phyloP scores from a whole-genome alignment of 1,140 invertebrate species.

The Parasteatoda tepidariorum region DNA sequence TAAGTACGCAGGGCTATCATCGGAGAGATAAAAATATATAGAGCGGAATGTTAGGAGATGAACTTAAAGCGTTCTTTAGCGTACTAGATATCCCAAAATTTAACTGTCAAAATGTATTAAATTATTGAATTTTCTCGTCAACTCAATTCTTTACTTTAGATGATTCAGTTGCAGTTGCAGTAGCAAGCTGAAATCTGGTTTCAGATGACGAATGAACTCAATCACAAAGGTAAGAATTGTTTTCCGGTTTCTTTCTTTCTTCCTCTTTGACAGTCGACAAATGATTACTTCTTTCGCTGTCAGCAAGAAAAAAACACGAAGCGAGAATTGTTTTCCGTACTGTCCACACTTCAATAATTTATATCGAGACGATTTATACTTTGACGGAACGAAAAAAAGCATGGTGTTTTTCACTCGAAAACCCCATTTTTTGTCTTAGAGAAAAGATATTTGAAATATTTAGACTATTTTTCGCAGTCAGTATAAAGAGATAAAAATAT shows the following conservation, averaged over 20 bases:
- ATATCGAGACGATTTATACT: no score
- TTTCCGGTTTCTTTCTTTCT: neutral
- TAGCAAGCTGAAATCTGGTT: neutral
- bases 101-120: neutral
- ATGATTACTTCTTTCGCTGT: slow-evolving; percentile 19
- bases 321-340: neutral
- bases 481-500: no score
- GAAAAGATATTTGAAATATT: no score
- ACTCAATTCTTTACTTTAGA: neutral
- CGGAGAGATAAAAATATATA: no score
- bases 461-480: no score
- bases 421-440: no score
- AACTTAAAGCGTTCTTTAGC: no score
- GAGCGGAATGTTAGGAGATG: no score
- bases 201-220: slow-evolving; percentile 19
- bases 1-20: no score
- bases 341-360: neutral
- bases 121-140: slow-evolving; percentile 3
- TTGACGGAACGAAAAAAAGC: no score
- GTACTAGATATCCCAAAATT: neutral
- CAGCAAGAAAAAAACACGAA: neutral
- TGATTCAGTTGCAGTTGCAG: neutral
- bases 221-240: slow-evolving; percentile 26
- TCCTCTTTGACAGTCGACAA: neutral
- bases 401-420: no score